Percentiles rank a stretch among this genome's conserved stretches.
Conservation (phyloP, 2,888 invertebrate genomes). For the Dusona sp. region DNA sequence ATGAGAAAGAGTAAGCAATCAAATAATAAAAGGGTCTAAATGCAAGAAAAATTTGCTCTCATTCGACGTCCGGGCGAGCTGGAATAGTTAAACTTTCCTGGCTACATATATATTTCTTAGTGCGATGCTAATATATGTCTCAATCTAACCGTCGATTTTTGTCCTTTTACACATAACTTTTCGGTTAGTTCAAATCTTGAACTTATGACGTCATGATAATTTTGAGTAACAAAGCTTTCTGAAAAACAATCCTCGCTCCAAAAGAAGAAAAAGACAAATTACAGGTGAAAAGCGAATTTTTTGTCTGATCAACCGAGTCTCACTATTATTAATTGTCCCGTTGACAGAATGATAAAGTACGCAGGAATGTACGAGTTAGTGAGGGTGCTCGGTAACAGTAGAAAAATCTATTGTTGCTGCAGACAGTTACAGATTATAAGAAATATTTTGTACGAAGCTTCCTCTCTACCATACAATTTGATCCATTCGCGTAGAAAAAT, state of each 20-base stretch:
- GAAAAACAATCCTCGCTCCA: conserved; percentile 1
- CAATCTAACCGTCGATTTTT: background rate
- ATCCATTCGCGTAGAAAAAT: background rate
- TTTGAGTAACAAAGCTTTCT: background rate
- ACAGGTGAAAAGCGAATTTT: conserved; percentile 6
- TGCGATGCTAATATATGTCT: background rate
- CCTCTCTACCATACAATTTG: background rate
- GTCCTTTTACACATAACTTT: background rate
- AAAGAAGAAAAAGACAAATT: background rate
- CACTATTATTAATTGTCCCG: conserved; percentile 38
- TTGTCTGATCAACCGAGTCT: conserved; percentile 28
- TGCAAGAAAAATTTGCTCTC: too few relatives aligned
- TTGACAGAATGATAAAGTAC: conserved; percentile 31
- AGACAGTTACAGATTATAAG: conserved; percentile 16
- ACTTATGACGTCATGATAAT: background rate
- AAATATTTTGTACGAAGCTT: conserved; percentile 1
- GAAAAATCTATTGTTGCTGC: conserved; percentile 15
- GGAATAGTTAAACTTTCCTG: too few relatives aligned
- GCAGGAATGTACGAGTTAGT: conserved; percentile 16
- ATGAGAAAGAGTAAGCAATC: background rate
- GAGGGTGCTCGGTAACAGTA: background rate
- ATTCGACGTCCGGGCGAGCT: too few relatives aligned
- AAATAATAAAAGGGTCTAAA: background rate
- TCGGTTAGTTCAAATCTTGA: background rate
- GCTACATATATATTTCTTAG: background rate